Evolutionary conservation across 1,140 invertebrate species (phyloP), one percentile per base, ranked within the genome.

Genomic region (Macrosteles quadrilineatus): DNA sequence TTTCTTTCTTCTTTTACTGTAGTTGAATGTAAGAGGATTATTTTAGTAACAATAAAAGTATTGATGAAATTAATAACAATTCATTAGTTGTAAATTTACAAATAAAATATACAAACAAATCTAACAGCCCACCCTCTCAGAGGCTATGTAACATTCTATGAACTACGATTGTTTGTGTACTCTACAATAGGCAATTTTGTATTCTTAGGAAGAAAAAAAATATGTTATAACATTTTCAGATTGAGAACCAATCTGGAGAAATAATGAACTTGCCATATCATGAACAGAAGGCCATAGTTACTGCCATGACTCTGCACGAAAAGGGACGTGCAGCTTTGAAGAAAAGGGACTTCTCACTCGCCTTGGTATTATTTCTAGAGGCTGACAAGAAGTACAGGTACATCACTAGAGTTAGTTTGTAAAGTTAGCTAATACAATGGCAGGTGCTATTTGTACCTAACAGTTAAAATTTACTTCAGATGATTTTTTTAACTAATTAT

Each of bases 171-270:
- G 73, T 47, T n/a, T n/a, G 12, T 17, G 23, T 30, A 6, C 12
- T 68, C n/a, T 30, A 19, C 12, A 62, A 4, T 25, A 21, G 23
- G 55, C 4, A 30, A 4, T 43, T 70, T 36, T 55, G 27, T 31
- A 11, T 50, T 27, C 17, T 11, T 29, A 17, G n/a, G 19, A 25
- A 27, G 17, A n/a, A 53, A 55, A 67, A 55, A 27, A 55, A 17
- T 36, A 40, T 36, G 74, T 79, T 77, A 64, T 75, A n/a, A n/a
- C n/a, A n/a, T n/a, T n/a, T 83, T 17, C 75, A 92, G 87, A 83
- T 93, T 71, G 88, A 91, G 76, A 90, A 94, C 79, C 92, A 94
- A 76, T 84, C 87, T 67, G 91, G 91, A 6, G 88, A 89, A 77
- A 77, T 86, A 1, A 79, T 94, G 1, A 81, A 88, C 31, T 79